Base-by-base conservation (phyloP, 2,888 invertebrate species). In the Julus scandinavius region DNA sequence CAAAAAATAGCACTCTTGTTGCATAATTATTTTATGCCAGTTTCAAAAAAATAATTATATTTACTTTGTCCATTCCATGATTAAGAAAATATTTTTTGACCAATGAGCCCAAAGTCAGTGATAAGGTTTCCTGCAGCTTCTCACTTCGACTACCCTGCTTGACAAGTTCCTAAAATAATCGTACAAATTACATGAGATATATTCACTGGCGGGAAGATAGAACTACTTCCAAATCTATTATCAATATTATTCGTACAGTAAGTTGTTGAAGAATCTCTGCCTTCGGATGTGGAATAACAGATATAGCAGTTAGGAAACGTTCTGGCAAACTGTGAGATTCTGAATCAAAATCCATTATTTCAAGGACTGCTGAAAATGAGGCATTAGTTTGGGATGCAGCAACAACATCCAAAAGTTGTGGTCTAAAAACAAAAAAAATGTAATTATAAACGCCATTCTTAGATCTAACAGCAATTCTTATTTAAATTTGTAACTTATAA, bases 251-350 rank as follows among this genome's bases (percentile, higher is more conserved):
- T 7, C 72, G 6, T 90, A 92, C 92, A 91, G 91, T 86, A 13
- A 92, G 88, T 89, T 91, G 92, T 90, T 92, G 91, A 15, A 95
- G 91, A n/a, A 94, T 92, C 80, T 92, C 91, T 58, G 93, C 93
- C 80, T 94, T 93, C 0, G 96, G 95, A 90, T 95, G 94, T 0
- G 95, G 94, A 0, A 95, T 94, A 86, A 95, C 93, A 0, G 96
- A 95, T 13, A 96, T 91, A 0, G 95, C 94, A 94, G 96, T 95
- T 1, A 97, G 93, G 92, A 96, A 96, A 89, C 96, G 93, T 91
- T 97, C 97, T 0, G 94, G 93, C 50, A 94, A 92, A 29, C 94
- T 94, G n/a, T n/a, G 80, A n/a, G 83, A 80, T 40, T 88, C 83
- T 3, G 87, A 49, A 63, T 88, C 84, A 17, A 88, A 87, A 29